Evolutionary conservation across 1,140 invertebrate species (phyloP).

Genomic region (Cyclina sinensis): DNA sequence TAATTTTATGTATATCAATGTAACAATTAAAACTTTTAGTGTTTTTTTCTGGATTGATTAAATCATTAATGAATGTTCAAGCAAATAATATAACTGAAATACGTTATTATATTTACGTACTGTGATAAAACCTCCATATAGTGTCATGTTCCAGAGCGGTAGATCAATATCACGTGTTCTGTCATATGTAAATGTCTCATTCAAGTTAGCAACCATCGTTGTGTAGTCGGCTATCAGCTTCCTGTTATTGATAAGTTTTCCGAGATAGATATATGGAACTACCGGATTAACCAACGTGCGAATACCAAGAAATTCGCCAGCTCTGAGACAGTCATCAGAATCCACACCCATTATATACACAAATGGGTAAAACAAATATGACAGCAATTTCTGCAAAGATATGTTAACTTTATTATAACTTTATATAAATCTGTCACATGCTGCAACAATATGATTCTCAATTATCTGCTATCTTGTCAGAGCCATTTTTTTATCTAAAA

Average conservation of each 20-base stretch:
- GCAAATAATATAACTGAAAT: too few relatives aligned
- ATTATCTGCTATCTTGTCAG: too few relatives aligned
- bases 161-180: conserved; percentile 44
- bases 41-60: too few relatives aligned
- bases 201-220: neutral
- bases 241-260: conserved; percentile 63
- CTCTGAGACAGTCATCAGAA: conserved; percentile 72
- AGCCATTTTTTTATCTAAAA: too few relatives aligned
- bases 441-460: too few relatives aligned
- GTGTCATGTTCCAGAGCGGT: neutral
- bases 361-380: conserved; percentile 79
- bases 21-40: too few relatives aligned
- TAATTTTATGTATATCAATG: too few relatives aligned
- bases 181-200: neutral
- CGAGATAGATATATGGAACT: conserved; percentile 73
- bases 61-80: too few relatives aligned
- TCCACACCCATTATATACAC: conserved; percentile 77
- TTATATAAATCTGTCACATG: too few relatives aligned
- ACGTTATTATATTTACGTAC: too few relatives aligned
- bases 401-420: too few relatives aligned
- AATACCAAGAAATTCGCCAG: conserved; percentile 76
- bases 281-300: conserved; percentile 81
- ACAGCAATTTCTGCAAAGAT: conserved; percentile 71
- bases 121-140: conserved; percentile 32
- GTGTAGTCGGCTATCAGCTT: conserved; percentile 57